phyloP scores from a whole-genome alignment of 2,888 invertebrate genomes.

The Parnassius mnemosyne region DNA sequence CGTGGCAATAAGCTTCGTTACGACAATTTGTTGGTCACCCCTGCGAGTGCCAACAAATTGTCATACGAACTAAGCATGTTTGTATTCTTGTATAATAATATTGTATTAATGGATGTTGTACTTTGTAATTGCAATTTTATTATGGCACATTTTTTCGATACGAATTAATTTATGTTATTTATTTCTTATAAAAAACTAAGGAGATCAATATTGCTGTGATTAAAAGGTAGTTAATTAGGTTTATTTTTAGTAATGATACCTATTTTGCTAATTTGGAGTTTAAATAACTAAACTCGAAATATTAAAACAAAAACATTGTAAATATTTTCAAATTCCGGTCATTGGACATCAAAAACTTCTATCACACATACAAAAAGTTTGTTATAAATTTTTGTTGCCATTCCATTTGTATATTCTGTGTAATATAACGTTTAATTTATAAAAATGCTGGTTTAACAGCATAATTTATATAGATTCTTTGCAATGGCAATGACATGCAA shows the following conservation, averaged over 20 bases:
- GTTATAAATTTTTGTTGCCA: conserved; percentile 17
- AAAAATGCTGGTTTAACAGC: conserved; percentile 28
- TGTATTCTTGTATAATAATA: conserved; percentile 66
- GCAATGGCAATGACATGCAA: conserved; percentile 64
- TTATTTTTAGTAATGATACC: conserved; percentile 44
- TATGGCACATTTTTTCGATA: conserved; percentile 51
- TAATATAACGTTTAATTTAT: conserved; percentile 10
- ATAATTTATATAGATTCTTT: conserved; percentile 48
- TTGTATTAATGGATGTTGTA: conserved; percentile 62
- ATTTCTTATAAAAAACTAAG: conserved; percentile 52
- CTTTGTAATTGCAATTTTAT: conserved; percentile 43
- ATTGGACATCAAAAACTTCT: conserved; percentile 4
- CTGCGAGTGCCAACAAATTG: conserved; percentile 57
- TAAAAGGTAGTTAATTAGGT: conserved; percentile 54
- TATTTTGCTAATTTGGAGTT: conserved; percentile 31
- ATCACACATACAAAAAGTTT: not conserved
- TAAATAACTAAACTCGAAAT: not conserved
- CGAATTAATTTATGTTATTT: conserved; percentile 71
- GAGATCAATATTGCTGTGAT: conserved; percentile 64
- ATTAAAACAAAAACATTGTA: conserved; percentile 10
- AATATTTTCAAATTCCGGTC: conserved; percentile 3
- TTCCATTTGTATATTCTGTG: conserved; percentile 17
- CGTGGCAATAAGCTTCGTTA: conserved; percentile 72
- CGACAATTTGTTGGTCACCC: conserved; percentile 68
- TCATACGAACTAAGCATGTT: conserved; percentile 65